Base-by-base conservation (phyloP, 2,888 invertebrate species). In the Miltochrista miniata region DNA sequence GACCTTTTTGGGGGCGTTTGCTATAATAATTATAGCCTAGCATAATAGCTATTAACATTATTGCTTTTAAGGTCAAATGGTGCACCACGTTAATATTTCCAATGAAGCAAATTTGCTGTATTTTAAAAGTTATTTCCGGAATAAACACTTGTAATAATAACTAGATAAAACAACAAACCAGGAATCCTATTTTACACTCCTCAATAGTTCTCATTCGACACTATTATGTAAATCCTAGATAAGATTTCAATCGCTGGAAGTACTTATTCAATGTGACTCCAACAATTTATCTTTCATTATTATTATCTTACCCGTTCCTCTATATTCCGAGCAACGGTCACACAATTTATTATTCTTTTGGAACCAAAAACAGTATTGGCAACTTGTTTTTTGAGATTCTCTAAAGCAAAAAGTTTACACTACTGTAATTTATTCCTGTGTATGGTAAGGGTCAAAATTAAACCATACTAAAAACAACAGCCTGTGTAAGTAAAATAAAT, bases 401-500 rank as follows among this genome's bases (percentile, higher is more conserved):
- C 44, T 49, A 59, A 67, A 56, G 42, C 55, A 47, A 57, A 59
- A 67, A 60, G 57, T 57, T 59, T 56, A 36, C 46, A 43, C 48
- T 37, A 34, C 52, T n/a, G 51, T 70, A 66, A 72, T 72, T 72
- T 69, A 70, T 63, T 52, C 55, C 45, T 41, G 12, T 31, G 42
- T n/a, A n/a, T 50, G 48, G 45, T 48, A 55, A 57, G 62, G 66
- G 56, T 58, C 54, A 49, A 63, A 72, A 72, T 72, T 72, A 56
- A 70, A 69, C 69, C 56, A 53, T 43, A 50, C 60, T 51, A 66
- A 73, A 64, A 69, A 61, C 48, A 48, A 37, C 15, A 38, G 31
- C 35, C n/a, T 43, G 47, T 51, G 40, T 52, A 62, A 63, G 54
- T 63, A 61, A 59, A 56, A 61, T 61, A 67, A 73, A 70, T 72